Evolutionary conservation across 2,113 vertebrate genomes (phyloP), one percentile per base, ranked within the genome.

Genomic region (Tor tambroides): DNA sequence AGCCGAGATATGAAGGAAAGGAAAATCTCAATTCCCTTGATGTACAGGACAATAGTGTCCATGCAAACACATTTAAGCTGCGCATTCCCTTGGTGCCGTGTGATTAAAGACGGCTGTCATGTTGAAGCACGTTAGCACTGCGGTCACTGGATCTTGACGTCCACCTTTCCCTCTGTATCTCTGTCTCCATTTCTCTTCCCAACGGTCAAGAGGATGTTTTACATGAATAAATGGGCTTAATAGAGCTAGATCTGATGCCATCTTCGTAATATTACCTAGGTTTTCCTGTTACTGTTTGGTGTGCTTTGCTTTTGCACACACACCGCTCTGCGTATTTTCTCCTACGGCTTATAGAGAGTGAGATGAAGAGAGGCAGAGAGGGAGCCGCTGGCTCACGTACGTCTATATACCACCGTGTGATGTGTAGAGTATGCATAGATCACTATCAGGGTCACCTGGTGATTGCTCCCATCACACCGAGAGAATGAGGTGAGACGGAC

Each of bases 101-200:
- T 86, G 84, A 88, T 89, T 89, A 88, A 89, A 89, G 86, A 88
- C 84, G 74, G 75, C 89, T 84, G 80, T 89, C 80, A 77, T 87
- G 86, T 89, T 32, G 63, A 87, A 83, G 82, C 88, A 85, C 12
- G 74, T 79, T 46, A 61, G 84, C 51, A 38, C 83, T 80, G 86
- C 84, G 71, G 83, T 83, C 41, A 80, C 63, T 81, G 85, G 32
- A 83, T 71, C 5, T 32, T 83, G 78, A 63, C 54, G 28, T 85
- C 59, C 46, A 77, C 56, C 30, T 54, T 85, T 83, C 74, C 28
- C 67, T 43, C 49, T 28, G 32, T 19, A 67, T 78, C 28, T 30
- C 6, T 2, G 0, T 17, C 23, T 59, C 46, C 6, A 21, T 74
- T n/a, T 83, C 38, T 79, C 79, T 81, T 15, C 51, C 10, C 69